Evolutionary conservation across 2,888 invertebrate genomes (phyloP), one percentile per base, ranked within the genome.

Genomic region (Gari tellinella): DNA sequence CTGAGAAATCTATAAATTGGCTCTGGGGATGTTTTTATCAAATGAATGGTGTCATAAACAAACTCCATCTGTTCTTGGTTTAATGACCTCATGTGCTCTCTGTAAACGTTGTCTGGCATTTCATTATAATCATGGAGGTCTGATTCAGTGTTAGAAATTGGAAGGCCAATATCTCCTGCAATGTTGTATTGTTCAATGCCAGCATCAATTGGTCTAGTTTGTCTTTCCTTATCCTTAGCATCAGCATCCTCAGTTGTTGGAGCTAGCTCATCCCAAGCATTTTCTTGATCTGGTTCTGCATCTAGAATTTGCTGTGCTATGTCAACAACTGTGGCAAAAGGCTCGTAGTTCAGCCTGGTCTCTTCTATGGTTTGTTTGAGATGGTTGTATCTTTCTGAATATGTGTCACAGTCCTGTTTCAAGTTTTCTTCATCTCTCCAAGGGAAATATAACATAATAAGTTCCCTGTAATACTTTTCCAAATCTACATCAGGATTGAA

Each of bases 391-490:
- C 37, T 5, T 21, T 55, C 58, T 37, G 55, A 43, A 26, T 55
- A 72, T 21, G 64, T 23, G 17, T 48, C 10, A 49, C 49, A 40
- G 15, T 26, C 31, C 14, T 1, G 52, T n/a, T 52, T 4, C 17
- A 75, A 26, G 17, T 65, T 51, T 7, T 75, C 19, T 19, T 76
- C 87, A 55, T 61, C 56, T 43, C 86, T 38, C 89, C 88, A 89
- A 1, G 87, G 82, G 0, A 72, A n/a, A 56, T 72, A 89, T 5
- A 90, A 67, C 86, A 89, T 85, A 0, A 88, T 41, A n/a, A 82
- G 61, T 60, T 87, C 86, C 45, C 89, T 63, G 52, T 72, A 86
- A 60, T 72, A 85, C 45, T 88, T 82, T 15, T 79, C 58, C 8
- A 68, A 46, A 40, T 89, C 86, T 52, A 41, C 49, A 14, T 70